A percentile compares a stretch with the other conserved stretches of the same genome.
Conservation (phyloP, 2,888 invertebrate species). For the Crioceris asparagi region DNA sequence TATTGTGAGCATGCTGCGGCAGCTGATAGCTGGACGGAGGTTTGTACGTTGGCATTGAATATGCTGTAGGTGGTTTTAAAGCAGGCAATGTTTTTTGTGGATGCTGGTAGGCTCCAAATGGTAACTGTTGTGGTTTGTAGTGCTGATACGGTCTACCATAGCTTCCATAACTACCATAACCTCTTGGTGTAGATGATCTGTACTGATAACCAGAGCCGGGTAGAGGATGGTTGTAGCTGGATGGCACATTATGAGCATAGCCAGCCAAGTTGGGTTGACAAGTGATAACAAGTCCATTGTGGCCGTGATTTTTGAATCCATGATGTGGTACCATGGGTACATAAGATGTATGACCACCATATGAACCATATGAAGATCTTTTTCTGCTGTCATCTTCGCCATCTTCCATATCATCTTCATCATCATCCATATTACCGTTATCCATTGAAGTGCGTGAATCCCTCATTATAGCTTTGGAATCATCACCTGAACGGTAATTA, state of each 20-base stretch:
- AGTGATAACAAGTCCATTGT: slow-evolving; percentile 36
- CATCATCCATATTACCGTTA: slow-evolving; percentile 6
- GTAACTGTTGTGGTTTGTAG: slow-evolving; percentile 8
- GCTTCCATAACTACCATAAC: slow-evolving; percentile 6
- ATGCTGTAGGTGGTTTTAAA: slow-evolving; percentile 10
- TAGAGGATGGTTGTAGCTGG: slow-evolving; percentile 9
- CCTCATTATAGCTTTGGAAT: neutral
- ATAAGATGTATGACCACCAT: slow-evolving; percentile 2
- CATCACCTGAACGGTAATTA: slow-evolving; percentile 13
- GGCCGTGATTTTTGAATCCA: no score
- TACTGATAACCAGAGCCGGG: slow-evolving; percentile 7
- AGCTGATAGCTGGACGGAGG: neutral
- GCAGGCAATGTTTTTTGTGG: slow-evolving; percentile 3
- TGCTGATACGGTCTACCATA: slow-evolving; percentile 11
- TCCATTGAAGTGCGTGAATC: slow-evolving; percentile 2
- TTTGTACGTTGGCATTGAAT: slow-evolving; percentile 6
- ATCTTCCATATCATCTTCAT: slow-evolving; percentile 6
- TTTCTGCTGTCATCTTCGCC: slow-evolving; percentile 7
- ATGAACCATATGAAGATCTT: slow-evolving; percentile 8
- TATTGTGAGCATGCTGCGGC: neutral
- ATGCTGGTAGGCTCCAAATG: slow-evolving; percentile 5
- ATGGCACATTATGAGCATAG: slow-evolving; percentile 26
- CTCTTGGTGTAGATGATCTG: slow-evolving; percentile 15
- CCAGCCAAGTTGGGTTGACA: slow-evolving; percentile 37
- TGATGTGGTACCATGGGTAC: slow-evolving; percentile 10